phyloP scores from a whole-genome alignment of 1,140 invertebrate species.

The Hirudo medicinalis region DNA sequence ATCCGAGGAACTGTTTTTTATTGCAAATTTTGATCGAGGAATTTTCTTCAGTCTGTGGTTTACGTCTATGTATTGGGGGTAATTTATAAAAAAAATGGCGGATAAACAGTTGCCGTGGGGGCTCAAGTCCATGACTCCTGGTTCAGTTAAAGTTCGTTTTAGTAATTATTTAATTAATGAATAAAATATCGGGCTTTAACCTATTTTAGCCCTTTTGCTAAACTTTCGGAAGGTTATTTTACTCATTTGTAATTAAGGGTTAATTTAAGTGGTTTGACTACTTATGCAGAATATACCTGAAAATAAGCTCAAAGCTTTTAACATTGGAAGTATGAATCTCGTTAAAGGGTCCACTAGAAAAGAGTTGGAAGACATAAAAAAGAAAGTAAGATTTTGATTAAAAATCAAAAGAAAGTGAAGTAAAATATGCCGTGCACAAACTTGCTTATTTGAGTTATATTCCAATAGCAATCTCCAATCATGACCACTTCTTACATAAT shows the following conservation, averaged over 20 bases:
- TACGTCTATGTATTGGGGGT: no score
- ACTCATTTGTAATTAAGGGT: background rate
- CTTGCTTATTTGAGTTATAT: background rate
- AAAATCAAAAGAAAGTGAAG: background rate
- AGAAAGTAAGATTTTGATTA: constrained; percentile 49
- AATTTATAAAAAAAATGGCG: constrained; percentile 11
- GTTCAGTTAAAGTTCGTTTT: constrained; percentile 25
- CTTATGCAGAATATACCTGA: constrained; percentile 31
- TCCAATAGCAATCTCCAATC: background rate
- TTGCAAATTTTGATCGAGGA: no score
- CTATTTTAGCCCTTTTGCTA: background rate
- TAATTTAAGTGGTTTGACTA: constrained; percentile 14
- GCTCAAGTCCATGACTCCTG: constrained; percentile 25
- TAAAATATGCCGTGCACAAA: background rate
- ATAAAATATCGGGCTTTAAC: background rate
- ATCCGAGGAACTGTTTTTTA: no score
- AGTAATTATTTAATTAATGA: background rate
- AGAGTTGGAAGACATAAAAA: constrained; percentile 70
- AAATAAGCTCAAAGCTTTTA: constrained; percentile 61
- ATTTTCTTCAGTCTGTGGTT: no score
- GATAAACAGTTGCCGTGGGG: constrained; percentile 26
- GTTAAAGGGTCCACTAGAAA: constrained; percentile 66
- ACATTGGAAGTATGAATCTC: constrained; percentile 58
- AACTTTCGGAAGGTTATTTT: background rate
- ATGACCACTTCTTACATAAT: background rate